Evolutionary conservation across 2,888 invertebrate species (phyloP), one percentile per base, ranked within the genome.

Genomic region (Dorcus parallelipipedus): DNA sequence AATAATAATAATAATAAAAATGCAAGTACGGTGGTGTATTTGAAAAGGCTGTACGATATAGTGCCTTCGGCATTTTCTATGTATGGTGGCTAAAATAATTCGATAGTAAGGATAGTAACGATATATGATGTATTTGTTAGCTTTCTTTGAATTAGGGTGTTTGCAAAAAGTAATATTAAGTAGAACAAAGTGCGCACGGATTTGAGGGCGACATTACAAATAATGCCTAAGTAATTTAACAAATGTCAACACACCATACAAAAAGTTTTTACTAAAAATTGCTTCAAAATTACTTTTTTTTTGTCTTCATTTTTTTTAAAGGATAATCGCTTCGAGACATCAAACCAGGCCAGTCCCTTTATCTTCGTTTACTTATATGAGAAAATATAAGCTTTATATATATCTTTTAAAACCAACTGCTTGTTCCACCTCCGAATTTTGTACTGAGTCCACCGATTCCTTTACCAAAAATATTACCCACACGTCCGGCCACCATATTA

Each of bases 371-470:
- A 61, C 65, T 64, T 62, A 60, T 66, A 65, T 70, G 68, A 67
- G 67, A 70, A 71, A 70, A 69, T 69, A 69, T 69, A 70, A 71
- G 67, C 66, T 66, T 68, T 59, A 54, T 66, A 48, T 59, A 59
- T 58, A 33, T 33, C 26, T 55, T 52, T 74, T 87, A 92, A 83
- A 93, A 92, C 92, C 92, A 92, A 78, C 90, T 90, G 64, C 91
- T 90, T 58, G 86, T 84, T 65, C 91, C 89, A 67, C 91, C 90
- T 64, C 93, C 93, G 66, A 94, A 84, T 80, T 93, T 93, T 70
- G 91, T 91, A 73, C 93, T 91, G 72, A 95, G 84, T 74, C 94
- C 93, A 66, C 94, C 94, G 71, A 95, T 89, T 67, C 94, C 91
- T 76, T 93, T 92, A 53, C 94, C 94, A 71, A 94, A 89, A 78